A percentile compares a stretch with the other conserved stretches of the same genome.
These are phyloP conservation scores for Alectoris magna DNA, from an alignment of 2,797 vertebrate genomes.

Conservation along the genomic window DNA sequence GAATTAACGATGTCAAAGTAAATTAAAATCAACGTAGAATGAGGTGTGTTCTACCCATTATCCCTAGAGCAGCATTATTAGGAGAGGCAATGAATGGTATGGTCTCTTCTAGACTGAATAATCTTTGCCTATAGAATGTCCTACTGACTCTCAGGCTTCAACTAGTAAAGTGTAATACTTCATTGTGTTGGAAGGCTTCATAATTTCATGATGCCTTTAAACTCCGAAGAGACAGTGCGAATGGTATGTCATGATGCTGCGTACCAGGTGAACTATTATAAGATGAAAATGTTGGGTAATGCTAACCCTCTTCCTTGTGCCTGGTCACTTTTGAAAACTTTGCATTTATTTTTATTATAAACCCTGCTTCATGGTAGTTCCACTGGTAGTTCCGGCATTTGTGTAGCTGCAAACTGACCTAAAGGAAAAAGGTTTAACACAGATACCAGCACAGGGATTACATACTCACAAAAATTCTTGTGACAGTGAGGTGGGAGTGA, in stretches of 20 bases:
- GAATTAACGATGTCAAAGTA: background rate
- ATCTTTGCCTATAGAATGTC: background rate
- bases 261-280: background rate
- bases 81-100: background rate
- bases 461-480: fast-evolving
- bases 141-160: background rate
- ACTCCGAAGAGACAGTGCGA: background rate
- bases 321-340: background rate
- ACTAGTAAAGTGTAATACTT: background rate
- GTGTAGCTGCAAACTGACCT: background rate
- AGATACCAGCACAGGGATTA: background rate
- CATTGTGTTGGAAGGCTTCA: fast-evolving
- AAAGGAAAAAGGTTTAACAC: background rate
- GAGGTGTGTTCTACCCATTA: background rate
- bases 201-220: background rate
- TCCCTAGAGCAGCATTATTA: background rate
- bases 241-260: background rate
- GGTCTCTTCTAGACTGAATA: background rate
- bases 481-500: background rate
- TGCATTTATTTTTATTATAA: background rate
- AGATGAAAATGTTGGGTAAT: background rate
- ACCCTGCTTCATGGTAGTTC: background rate
- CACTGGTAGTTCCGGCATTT: background rate
- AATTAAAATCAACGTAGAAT: background rate
- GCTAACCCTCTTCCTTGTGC: fast-evolving